Evolutionary conservation across 2,888 invertebrate genomes (phyloP).

Genomic region (Halocaridina rubra): DNA sequence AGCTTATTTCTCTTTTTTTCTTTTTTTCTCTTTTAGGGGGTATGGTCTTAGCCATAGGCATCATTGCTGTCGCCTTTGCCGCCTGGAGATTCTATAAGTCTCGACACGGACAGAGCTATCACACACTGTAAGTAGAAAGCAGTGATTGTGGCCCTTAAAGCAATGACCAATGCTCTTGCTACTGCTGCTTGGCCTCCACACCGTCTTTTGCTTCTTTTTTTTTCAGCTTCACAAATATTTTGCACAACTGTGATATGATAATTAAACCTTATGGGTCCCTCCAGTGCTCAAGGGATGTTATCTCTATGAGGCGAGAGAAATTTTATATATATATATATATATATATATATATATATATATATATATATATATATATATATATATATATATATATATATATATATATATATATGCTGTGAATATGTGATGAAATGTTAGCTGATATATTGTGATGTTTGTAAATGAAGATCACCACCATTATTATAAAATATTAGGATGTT

Average conservation of each 20-base stretch:
- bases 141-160: too few species aligned
- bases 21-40: constrained; percentile 74
- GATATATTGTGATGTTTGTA: neutral
- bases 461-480: too few species aligned
- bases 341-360: neutral
- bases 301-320: neutral
- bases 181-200: neutral
- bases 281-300: neutral
- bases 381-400: neutral
- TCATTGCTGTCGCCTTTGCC: constrained; percentile 83
- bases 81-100: constrained; percentile 90
- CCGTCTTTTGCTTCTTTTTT: neutral
- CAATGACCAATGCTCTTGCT: too few species aligned
- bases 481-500: too few species aligned
- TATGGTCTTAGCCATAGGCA: constrained; percentile 82
- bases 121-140: constrained; percentile 79
- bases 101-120: constrained; percentile 86
- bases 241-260: neutral
- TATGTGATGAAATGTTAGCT: neutral
- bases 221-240: neutral
- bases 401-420: neutral
- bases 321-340: neutral
- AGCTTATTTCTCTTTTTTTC: too few species aligned
- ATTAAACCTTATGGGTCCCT: neutral
- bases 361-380: neutral